Evolutionary conservation across 2,797 vertebrate species (phyloP).

Genomic region (Enteromius viviparus): DNA sequence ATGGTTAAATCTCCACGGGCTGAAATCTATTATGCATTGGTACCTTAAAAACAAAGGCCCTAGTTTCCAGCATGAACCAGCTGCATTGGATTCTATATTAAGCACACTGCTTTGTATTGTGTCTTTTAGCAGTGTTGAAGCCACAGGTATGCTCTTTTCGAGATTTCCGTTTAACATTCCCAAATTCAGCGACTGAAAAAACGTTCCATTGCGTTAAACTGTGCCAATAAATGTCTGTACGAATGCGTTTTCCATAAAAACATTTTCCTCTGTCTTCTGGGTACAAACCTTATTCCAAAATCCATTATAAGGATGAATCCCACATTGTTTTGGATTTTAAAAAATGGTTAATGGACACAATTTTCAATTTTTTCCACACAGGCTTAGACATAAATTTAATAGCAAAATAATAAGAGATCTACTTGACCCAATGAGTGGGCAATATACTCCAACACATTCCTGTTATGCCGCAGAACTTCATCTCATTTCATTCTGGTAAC

Average conservation of each 20-base stretch:
- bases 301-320: background rate
- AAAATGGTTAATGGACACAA: too few relatives aligned
- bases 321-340: background rate
- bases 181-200: slow-evolving; percentile 25
- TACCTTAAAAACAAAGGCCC: slow-evolving; percentile 12
- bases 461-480: slow-evolving; percentile 48
- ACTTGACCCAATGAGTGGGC: background rate
- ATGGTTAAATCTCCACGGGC: background rate
- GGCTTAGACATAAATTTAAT: too few relatives aligned
- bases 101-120: slow-evolving; percentile 14
- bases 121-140: slow-evolving; percentile 7
- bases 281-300: background rate
- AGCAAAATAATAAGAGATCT: background rate
- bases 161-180: slow-evolving; percentile 16
- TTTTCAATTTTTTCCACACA: too few relatives aligned
- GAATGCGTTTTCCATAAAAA: slow-evolving; percentile 44
- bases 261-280: slow-evolving; percentile 51
- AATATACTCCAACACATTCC: slow-evolving; percentile 44
- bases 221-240: slow-evolving; percentile 69
- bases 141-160: background rate
- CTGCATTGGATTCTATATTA: background rate
- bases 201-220: slow-evolving; percentile 53
- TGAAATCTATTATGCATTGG: background rate
- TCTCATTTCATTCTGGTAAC: slow-evolving; percentile 36
- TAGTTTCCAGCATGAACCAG: slow-evolving; percentile 11